Evolutionary conservation across 2,888 invertebrate species (phyloP).

Genomic region (Papilio gigon): DNA sequence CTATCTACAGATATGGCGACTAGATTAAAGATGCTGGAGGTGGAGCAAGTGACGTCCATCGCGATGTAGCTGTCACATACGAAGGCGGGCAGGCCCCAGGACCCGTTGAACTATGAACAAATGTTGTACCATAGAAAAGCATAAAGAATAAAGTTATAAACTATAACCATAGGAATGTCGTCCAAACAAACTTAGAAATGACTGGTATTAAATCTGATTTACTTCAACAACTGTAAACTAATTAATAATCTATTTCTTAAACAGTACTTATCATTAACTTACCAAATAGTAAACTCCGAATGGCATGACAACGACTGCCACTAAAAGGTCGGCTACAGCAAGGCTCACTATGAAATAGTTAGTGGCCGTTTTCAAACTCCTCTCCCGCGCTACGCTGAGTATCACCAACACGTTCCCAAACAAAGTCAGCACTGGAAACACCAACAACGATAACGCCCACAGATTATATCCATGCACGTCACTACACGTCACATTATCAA

Average conservation of each 20-base stretch:
- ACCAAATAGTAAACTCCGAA: conserved; percentile 99
- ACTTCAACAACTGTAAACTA: too few relatives aligned
- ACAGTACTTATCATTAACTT: conserved; percentile 77
- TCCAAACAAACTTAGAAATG: background rate
- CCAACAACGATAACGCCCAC: conserved; percentile 92
- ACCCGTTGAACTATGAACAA: conserved; percentile 87
- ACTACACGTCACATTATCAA: conserved; percentile 67
- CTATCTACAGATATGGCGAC: conserved; percentile 99
- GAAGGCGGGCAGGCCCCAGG: conserved; percentile 93
- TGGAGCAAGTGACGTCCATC: conserved; percentile 98
- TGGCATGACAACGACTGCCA: conserved; percentile 99
- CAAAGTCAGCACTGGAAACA: conserved; percentile 95
- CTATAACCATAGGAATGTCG: background rate
- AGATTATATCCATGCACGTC: conserved; percentile 85
- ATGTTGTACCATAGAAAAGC: background rate
- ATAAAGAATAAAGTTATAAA: conserved; percentile 15
- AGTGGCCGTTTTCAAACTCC: conserved; percentile 96
- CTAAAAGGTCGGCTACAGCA: conserved; percentile 97
- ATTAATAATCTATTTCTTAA: too few relatives aligned
- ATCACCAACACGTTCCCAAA: conserved; percentile 99
- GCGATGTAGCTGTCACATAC: conserved; percentile 99
- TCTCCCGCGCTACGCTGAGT: conserved; percentile 94
- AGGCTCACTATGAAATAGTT: conserved; percentile 99
- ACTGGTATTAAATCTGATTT: too few relatives aligned
- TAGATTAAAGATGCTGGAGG: conserved; percentile 98